Evolutionary conservation across 2,797 vertebrate genomes (phyloP), one percentile per base, ranked within the genome.

Genomic region (Erethizon dorsatum): DNA sequence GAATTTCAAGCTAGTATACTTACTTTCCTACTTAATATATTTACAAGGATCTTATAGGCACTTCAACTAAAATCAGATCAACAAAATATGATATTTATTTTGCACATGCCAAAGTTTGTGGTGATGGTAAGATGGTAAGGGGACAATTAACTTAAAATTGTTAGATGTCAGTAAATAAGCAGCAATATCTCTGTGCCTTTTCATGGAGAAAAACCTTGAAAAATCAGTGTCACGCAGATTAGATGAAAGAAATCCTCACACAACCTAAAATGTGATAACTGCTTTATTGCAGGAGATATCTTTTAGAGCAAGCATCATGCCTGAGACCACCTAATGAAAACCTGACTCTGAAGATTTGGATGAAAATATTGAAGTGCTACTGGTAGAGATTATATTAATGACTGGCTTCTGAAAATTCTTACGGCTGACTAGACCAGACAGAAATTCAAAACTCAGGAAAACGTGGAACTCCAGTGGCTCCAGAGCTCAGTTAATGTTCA

Each of bases 11-110:
- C 31, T 83, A 78, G 26, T 31, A 8, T 41, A 41, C 54, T 82
- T 90, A 77, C 33, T 90, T 90, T 87, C 54, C 67, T 59, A 41
- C 14, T 67, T 73, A 28, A 86, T 67, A 92, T 73, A 82, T 90
- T n/a, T 90, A 41, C 6, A 17, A 52, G 11, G 37, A 50, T 45
- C 54, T 57, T 52, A 56, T 47, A 87, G 31, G 2, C 41, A 86
- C 95, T 77, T 82, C 22, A 73, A 87, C 10, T 73, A 59, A 28
- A 87, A 88, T 31, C 22, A 79, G 33, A 65, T 1, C 3, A 86
- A 63, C 61, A 52, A 90, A 69, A 77, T 41, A 47, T 15, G 24
- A 26, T 73, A 45, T 71, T 45, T 56, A 56, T 17, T 78, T n/a
- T 20, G 15, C 28, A 5, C 33, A 69, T 82, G 17, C 4, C 65